Base-by-base conservation (phyloP, 1,140 invertebrate species). In the Drosophila sp. region DNA sequence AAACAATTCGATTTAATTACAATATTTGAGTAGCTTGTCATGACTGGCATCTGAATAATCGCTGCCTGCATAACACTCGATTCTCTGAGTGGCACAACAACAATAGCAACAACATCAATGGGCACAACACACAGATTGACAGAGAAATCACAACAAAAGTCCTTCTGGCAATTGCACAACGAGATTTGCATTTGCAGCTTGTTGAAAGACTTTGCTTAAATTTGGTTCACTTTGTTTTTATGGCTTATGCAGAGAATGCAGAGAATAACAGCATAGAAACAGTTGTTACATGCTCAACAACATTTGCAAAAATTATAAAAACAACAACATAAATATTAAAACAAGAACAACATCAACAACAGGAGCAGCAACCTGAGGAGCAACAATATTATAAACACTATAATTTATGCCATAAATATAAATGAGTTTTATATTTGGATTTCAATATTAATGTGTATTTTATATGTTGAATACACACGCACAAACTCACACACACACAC, bases 371-470 rank as follows among this genome's bases (percentile, higher is more conserved):
- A 41, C 1, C 0, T 25, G 38, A 4, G 2, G 18, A 54, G 29
- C 18, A 40, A 58, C 21, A 50, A 41, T 18, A 45, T 34, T 34
- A 48, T 50, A 62, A 58, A 71, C 56, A 61, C 9, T 54, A 38
- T 72, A 61, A 62, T 66, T 64, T 56, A 48, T 43, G 58, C 36
- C 41, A 76, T 48, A 76, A 63, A 58, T 70, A 63, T 80, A 54
- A 69, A 76, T 76, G 54, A 41, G 63, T 54, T 57, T 40, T 34
- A 61, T 58, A 45, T 70, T 34, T n/a, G 40, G 40, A 29, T 40
- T 50, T 38, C 66, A 81, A 72, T 79, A 82, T 83, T 72, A 75
- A 82, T 63, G 16, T 14, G 16, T 45, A 40, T 5, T 72, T 34
- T 21, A 57, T 29, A 9, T 18, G 29, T 11, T 46, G 14, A 51